Evolutionary conservation across 2,113 vertebrate species (phyloP).

Genomic region (Otolemur garnettii): DNA sequence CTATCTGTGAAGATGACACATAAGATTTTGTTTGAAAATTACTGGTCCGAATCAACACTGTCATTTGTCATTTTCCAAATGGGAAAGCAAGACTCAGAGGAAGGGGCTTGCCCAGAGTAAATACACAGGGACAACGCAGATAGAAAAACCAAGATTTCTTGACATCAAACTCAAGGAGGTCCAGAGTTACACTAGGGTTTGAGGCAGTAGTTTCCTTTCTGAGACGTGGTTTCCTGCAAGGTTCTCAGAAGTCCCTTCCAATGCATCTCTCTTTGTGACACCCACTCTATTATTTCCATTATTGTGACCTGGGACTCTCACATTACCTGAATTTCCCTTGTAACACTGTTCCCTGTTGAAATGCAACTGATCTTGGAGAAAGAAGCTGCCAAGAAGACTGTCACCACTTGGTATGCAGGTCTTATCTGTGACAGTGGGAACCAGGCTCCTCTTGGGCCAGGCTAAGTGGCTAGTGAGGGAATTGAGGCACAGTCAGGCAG

Average conservation of each 20-base stretch:
- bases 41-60: not conserved
- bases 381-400: not conserved
- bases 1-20: too few species aligned
- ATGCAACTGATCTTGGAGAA: not conserved
- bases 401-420: accelerated
- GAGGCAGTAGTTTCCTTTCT: not conserved
- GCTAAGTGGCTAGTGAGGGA: not conserved
- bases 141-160: not conserved
- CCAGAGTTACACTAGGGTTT: not conserved
- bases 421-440: not conserved
- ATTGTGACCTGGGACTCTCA: too few species aligned
- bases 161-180: too few species aligned
- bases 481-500: accelerated
- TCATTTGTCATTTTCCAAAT: not conserved
- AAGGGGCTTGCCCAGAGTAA: not conserved
- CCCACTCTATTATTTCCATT: too few species aligned
- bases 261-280: not conserved
- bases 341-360: not conserved
- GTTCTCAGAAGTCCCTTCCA: not conserved
- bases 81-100: not conserved
- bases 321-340: not conserved
- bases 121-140: not conserved
- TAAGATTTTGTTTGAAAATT: not conserved
- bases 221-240: not conserved
- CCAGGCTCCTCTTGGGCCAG: too few species aligned